Evolutionary conservation across 1,140 invertebrate species (phyloP).

Genomic region (Formica selysi): DNA sequence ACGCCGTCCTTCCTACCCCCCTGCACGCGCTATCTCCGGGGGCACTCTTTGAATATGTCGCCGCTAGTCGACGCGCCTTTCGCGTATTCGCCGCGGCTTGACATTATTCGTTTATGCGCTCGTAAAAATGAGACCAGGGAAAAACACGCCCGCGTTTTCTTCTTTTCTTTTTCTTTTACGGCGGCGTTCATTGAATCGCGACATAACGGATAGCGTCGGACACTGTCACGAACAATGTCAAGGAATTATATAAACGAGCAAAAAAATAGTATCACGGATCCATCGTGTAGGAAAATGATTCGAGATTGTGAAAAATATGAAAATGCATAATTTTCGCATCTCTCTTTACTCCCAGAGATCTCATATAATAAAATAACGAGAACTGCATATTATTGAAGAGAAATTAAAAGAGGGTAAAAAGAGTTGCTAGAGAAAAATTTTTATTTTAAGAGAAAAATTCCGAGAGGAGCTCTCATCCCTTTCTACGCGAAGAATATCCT

Average conservation of each 20-base stretch:
- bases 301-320: not conserved
- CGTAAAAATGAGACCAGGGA: slow-evolving; percentile 48
- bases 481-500: slow-evolving; percentile 34
- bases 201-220: slow-evolving; percentile 20
- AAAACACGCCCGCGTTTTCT: slow-evolving; percentile 4
- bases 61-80: not conserved
- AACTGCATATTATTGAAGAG: slow-evolving; percentile 18
- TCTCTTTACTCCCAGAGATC: not conserved
- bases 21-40: not conserved
- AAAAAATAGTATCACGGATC: slow-evolving; percentile 29
- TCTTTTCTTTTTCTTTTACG: slow-evolving; percentile 15
- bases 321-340: not conserved
- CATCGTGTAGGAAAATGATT: slow-evolving; percentile 1
- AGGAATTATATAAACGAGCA: slow-evolving; percentile 28
- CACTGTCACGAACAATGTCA: slow-evolving; percentile 21
- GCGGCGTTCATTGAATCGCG: slow-evolving; percentile 8
- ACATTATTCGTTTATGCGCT: slow-evolving; percentile 57
- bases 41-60: slow-evolving; percentile 11
- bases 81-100: slow-evolving; percentile 27
- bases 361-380: slow-evolving; percentile 26
- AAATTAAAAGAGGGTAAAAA: not conserved
- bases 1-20: not conserved
- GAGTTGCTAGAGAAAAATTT: not conserved
- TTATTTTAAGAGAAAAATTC: slow-evolving; percentile 41
- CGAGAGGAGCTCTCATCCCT: not conserved